Evolutionary conservation across 2,888 invertebrate species (phyloP).

Genomic region (Zaprionus lineosus): DNA sequence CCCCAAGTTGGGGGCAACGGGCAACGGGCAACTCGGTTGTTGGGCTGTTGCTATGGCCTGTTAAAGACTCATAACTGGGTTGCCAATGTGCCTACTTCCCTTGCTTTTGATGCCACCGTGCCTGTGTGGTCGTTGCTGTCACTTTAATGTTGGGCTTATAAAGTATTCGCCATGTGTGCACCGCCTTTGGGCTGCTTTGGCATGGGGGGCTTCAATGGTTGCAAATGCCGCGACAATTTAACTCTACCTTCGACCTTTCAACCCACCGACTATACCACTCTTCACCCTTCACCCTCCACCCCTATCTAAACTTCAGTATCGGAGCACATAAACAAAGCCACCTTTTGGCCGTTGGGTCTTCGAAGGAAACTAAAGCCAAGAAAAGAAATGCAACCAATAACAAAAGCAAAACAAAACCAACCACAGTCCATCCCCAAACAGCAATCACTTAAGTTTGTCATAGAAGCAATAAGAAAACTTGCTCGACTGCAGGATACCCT

Average conservation of each 20-base stretch:
- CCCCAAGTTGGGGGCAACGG: slow-evolving; percentile 12
- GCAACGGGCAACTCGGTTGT: slow-evolving; percentile 39
- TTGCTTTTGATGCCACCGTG: neutral
- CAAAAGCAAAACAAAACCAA: slow-evolving; percentile 34
- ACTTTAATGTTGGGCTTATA: slow-evolving; percentile 48
- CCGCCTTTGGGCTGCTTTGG: no score
- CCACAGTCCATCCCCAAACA: slow-evolving; percentile 48
- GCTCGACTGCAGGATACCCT: no score
- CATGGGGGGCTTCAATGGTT: no score
- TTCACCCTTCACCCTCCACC: no score
- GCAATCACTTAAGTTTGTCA: slow-evolving; percentile 64
- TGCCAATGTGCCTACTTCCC: neutral
- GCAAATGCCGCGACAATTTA: no score
- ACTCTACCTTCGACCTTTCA: no score
- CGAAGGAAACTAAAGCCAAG: neutral
- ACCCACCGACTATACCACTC: no score
- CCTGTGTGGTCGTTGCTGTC: slow-evolving; percentile 4
- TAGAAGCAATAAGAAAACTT: no score
- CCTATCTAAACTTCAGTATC: neutral
- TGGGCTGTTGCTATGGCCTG: slow-evolving; percentile 63
- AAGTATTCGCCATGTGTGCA: slow-evolving; percentile 61
- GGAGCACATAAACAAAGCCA: slow-evolving; percentile 8
- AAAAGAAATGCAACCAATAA: slow-evolving; percentile 5
- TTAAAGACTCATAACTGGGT: slow-evolving; percentile 59
- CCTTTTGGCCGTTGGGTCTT: slow-evolving; percentile 5